Base-by-base conservation (phyloP, 2,113 vertebrate species). In the Ptyas mucosa region DNA sequence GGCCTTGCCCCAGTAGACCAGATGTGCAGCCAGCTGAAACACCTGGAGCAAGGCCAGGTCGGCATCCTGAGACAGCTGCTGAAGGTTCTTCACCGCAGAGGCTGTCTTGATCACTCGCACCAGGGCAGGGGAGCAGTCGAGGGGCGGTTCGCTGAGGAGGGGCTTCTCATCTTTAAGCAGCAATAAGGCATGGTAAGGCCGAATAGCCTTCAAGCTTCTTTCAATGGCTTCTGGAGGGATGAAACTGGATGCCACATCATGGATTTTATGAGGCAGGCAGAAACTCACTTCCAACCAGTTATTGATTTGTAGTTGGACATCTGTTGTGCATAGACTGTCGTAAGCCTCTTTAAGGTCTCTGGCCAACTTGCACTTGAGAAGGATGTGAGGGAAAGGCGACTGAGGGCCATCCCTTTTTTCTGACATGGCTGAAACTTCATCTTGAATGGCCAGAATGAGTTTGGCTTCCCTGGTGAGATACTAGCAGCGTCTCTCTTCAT, bases 241-340 rank as follows among this genome's bases (percentile, higher is more conserved):
- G 69, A 99, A 98, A 95, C 97, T 98, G 8, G 98, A 97, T 15
- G 98, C 98, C 0, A 99, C 98, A 0, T 98, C 98, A 97, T 99
- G 99, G 97, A 99, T 99, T 97, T 99, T 99, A 97, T 99, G 99
- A 2, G 99, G 99, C 53, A 99, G 97, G 96, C 99, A 99, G 98
- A 99, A 99, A 94, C 99, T 99, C 97, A 99, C 99, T 97, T 99
- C 99, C 93, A 99, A 97, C 99, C 99, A 99, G 97, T 98, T 99
- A 97, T 99, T 99, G 94, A 99, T 98, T 55, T 99, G 99, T 9
- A 99, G 98, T 91, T 98, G 98, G 21, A 99, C 98, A 0, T 99
- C 99, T 0, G 99, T 99, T 0, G 99, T 99, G 95, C 99, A 99
- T 61, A 99, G 98, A 94, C 99, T 99, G 98, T 99, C 99, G 1